These are phyloP conservation scores for Metopia argyrocephala DNA, from an alignment of 2,888 invertebrate species.

Conservation along the genomic window DNA sequence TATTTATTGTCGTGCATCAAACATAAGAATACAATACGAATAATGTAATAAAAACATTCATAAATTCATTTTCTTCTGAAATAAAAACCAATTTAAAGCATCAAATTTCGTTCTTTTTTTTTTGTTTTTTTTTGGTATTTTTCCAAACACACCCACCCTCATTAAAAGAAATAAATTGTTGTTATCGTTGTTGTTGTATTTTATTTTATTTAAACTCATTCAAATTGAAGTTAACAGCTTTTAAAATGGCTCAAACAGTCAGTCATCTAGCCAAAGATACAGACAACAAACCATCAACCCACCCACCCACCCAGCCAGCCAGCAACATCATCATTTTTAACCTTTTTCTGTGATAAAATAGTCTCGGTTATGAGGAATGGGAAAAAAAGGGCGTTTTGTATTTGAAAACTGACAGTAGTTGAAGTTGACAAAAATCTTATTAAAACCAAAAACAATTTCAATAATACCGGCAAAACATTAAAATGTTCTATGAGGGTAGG, in stretches of 20 bases:
- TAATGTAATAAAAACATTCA: slow-evolving; percentile 35
- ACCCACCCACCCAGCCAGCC: slow-evolving; percentile 6
- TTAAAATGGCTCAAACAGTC: slow-evolving; percentile 42
- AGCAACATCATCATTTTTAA: slow-evolving; percentile 49
- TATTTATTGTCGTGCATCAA: slow-evolving; percentile 27
- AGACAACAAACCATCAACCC: too few species aligned
- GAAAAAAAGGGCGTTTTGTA: not conserved
- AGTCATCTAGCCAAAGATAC: slow-evolving; percentile 13
- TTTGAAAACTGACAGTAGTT: not conserved
- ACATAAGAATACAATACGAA: not conserved
- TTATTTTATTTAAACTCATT: slow-evolving; percentile 60
- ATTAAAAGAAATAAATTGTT: not conserved
- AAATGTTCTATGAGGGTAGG: not conserved
- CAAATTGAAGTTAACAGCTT: slow-evolving; percentile 63
- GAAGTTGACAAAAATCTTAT: slow-evolving; percentile 53
- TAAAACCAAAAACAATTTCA: slow-evolving; percentile 32
- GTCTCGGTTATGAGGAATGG: not conserved
- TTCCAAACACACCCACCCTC: slow-evolving; percentile 34
- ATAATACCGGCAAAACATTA: not conserved
- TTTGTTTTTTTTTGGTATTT: too few species aligned
- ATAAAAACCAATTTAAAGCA: slow-evolving; percentile 63
- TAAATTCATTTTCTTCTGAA: slow-evolving; percentile 31
- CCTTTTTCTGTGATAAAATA: slow-evolving; percentile 23
- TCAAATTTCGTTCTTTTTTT: slow-evolving; percentile 53
- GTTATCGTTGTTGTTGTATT: slow-evolving; percentile 17